Base-by-base conservation (phyloP, 2,113 vertebrate species). In the Tachycineta bicolor region DNA sequence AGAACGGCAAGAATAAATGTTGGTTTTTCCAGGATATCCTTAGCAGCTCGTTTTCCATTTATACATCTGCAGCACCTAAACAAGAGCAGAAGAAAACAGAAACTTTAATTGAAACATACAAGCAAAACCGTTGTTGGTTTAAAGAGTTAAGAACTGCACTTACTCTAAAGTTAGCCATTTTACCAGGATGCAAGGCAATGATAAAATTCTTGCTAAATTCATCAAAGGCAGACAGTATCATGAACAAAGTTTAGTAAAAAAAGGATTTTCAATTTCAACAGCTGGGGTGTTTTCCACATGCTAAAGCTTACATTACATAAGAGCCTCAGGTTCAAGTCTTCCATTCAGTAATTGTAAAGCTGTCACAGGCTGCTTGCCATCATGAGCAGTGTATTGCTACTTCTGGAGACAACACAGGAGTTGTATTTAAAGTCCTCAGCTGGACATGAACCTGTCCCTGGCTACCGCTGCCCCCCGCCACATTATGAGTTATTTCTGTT, bases 11-110 rank as follows among this genome's bases (percentile, higher is more conserved):
- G 97, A 94, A 99, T 95, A 86, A 99, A 99, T 9, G 97, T 89
- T 8, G 99, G 99, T 55, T 97, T 98, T 75, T 94, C 98, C 80
- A 98, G 78, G 33, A 98, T 50, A 31, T 99, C 98, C 93, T 97
- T 98, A n/a, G 97, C 80, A 16, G 97, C 93, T 94, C 98, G 98
- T 78, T 97, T 98, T 14, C 97, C 97, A 91, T 95, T 97, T 62
- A 99, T 93, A 41, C 98, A 99, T 84, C 96, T 97, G 96, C 98
- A 99, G 97, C 99, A 99, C 91, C 99, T 99, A 92, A 52, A 96
- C 19, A 87, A 24, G 26, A 59, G 25, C 39, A 94, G 68, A 88
- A 70, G 9, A 71, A 71, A 75, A 62, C 11, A 76, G 20, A 63
- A 64, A 5, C 12, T 25, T 58, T 50, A 71, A 39, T 2, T 68